phyloP scores from a whole-genome alignment of 2,113 vertebrate species.

The Entomyzon cyanotis region DNA sequence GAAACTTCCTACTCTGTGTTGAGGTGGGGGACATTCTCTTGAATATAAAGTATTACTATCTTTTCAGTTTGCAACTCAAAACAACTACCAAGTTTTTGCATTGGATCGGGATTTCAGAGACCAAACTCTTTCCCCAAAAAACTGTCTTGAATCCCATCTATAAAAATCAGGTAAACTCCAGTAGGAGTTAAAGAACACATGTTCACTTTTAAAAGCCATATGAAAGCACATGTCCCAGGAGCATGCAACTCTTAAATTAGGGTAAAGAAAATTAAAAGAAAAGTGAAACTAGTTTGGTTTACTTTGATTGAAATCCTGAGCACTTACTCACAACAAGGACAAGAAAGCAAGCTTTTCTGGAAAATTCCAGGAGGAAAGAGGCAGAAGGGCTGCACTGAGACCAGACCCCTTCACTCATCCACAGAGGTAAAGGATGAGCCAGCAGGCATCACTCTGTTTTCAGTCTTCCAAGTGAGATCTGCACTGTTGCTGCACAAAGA shows the following conservation, averaged over 20 bases:
- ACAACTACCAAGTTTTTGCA: background rate
- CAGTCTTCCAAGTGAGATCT: background rate
- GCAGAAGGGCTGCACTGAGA: background rate
- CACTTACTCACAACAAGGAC: background rate
- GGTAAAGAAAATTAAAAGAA: background rate
- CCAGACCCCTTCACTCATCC: background rate
- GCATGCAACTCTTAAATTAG: background rate
- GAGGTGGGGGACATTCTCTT: background rate
- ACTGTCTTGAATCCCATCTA: background rate
- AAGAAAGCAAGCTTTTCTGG: background rate
- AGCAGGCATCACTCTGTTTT: background rate
- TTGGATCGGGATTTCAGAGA: background rate
- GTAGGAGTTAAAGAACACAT: background rate
- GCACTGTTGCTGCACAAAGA: background rate
- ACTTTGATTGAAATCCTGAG: background rate
- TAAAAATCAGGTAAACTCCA: background rate
- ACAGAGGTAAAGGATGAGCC: background rate
- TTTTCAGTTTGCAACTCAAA: background rate
- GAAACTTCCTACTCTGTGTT: background rate
- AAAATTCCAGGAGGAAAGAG: background rate
- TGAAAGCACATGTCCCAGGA: background rate
- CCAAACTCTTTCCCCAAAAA: background rate
- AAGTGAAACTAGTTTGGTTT: background rate
- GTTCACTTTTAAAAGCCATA: background rate
- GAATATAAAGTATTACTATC: background rate